Conservation (phyloP, 1,140 invertebrate species). For the Bilobella aurantiaca region DNA sequence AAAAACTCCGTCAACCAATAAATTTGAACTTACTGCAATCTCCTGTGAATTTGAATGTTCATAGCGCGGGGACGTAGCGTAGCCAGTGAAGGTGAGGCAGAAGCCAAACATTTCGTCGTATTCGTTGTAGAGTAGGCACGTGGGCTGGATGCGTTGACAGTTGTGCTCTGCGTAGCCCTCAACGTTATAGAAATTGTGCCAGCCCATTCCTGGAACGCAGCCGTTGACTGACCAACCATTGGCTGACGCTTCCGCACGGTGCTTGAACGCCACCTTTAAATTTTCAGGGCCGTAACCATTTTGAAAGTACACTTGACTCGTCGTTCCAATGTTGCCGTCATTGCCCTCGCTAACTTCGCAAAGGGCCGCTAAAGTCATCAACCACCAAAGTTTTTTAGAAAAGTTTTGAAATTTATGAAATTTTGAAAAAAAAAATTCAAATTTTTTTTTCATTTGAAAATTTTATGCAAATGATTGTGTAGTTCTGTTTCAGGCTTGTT, state of each 20-base stretch:
- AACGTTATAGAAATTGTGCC: slow-evolving; percentile 24
- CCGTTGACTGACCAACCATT: slow-evolving; percentile 17
- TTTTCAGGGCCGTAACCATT: slow-evolving; percentile 13
- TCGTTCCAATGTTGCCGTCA: slow-evolving; percentile 3
- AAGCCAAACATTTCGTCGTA: slow-evolving; percentile 16
- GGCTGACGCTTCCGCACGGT: background rate
- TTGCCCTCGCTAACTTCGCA: background rate
- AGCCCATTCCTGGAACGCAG: slow-evolving; percentile 23
- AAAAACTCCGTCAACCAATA: background rate
- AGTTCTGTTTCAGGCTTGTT: too few species aligned
- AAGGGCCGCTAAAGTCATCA: background rate
- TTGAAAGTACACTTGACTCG: slow-evolving; percentile 17
- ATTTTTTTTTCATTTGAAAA: too few species aligned
- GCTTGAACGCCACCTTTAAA: slow-evolving; percentile 5
- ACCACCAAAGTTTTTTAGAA: too few species aligned
- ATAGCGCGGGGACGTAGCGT: background rate
- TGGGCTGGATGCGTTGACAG: slow-evolving; percentile 21
- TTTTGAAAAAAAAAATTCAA: background rate
- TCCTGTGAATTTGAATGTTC: slow-evolving; percentile 4
- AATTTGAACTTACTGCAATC: slow-evolving; percentile 4
- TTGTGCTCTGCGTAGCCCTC: slow-evolving; percentile 16
- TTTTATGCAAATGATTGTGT: too few species aligned
- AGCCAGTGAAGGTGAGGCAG: slow-evolving; percentile 17
- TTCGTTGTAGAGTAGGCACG: slow-evolving; percentile 21
- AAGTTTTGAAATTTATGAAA: too few species aligned